Evolutionary conservation across 2,113 vertebrate species (phyloP).

Genomic region (Andinoacara biseriatus): DNA sequence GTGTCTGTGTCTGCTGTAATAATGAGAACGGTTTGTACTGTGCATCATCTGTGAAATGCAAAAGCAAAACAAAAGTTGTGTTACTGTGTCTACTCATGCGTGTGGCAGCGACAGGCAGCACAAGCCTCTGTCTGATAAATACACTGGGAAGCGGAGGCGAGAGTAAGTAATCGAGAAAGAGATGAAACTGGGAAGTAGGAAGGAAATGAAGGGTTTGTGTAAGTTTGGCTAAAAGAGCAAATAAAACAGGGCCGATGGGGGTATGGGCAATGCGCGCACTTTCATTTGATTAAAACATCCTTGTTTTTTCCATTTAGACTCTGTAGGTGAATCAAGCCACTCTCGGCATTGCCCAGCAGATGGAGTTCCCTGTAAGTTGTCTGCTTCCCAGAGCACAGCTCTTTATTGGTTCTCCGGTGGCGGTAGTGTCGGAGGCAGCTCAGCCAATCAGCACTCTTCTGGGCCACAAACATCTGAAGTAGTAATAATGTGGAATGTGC

Average conservation of each 20-base stretch:
- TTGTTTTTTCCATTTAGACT: not conserved
- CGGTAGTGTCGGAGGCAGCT: conserved; percentile 66
- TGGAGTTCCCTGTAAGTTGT: conserved; percentile 62
- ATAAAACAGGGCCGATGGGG: not conserved
- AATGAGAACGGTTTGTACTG: not conserved
- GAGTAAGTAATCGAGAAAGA: not conserved
- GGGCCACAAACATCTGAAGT: conserved; percentile 82
- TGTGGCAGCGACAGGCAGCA: not conserved
- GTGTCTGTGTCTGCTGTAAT: not conserved
- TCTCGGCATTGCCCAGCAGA: conserved; percentile 50
- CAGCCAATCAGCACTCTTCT: conserved; percentile 78
- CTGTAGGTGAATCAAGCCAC: not conserved
- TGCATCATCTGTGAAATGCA: not conserved
- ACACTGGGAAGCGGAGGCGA: not conserved
- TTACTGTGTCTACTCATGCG: not conserved
- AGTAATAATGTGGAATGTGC: conserved; percentile 84
- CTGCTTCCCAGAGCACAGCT: conserved; percentile 65
- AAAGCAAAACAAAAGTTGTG: not conserved
- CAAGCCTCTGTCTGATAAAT: not conserved
- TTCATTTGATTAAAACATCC: not conserved
- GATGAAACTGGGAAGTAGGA: not conserved
- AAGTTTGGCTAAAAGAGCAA: not conserved
- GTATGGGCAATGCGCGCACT: not conserved
- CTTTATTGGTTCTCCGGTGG: conserved; percentile 77
- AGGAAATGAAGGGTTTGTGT: not conserved